Percentiles rank a stretch among this genome's conserved stretches.
These are phyloP conservation scores for Apodemus speciosus DNA, from an alignment of 2,113 vertebrate species.

Conservation along the genomic window DNA sequence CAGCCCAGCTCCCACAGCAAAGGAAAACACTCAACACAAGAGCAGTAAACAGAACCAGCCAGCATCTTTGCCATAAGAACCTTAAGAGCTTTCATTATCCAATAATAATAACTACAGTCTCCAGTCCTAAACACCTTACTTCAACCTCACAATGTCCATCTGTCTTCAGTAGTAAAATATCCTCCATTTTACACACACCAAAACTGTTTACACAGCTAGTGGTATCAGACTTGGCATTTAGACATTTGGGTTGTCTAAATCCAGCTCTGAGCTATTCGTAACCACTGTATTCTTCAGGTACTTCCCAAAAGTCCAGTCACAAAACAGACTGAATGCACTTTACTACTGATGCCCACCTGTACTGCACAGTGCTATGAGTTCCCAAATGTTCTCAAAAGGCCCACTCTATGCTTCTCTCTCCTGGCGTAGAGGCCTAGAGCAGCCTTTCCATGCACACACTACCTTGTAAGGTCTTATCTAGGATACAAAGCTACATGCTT, in stretches of 20 bases:
- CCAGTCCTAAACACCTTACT: not conserved
- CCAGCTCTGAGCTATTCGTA: not conserved
- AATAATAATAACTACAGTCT: not conserved
- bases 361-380: not conserved
- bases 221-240: not conserved
- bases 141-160: not conserved
- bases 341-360: not conserved
- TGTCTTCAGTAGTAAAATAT: not conserved
- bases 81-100: not conserved
- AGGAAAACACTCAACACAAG: not conserved
- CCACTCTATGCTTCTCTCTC: not conserved
- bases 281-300: not conserved
- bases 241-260: not conserved
- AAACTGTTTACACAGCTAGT: slow-evolving; percentile 1
- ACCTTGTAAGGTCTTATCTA: not conserved
- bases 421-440: not conserved
- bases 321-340: not conserved
- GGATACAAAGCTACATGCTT: not conserved
- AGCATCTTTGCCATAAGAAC: not conserved
- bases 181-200: not conserved
- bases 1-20: not conserved
- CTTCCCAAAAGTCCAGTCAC: not conserved
- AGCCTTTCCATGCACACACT: not conserved
- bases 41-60: not conserved
- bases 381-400: not conserved